Evolutionary conservation across 2,797 vertebrate genomes (phyloP).

Genomic region (Brachyalestes nurse): DNA sequence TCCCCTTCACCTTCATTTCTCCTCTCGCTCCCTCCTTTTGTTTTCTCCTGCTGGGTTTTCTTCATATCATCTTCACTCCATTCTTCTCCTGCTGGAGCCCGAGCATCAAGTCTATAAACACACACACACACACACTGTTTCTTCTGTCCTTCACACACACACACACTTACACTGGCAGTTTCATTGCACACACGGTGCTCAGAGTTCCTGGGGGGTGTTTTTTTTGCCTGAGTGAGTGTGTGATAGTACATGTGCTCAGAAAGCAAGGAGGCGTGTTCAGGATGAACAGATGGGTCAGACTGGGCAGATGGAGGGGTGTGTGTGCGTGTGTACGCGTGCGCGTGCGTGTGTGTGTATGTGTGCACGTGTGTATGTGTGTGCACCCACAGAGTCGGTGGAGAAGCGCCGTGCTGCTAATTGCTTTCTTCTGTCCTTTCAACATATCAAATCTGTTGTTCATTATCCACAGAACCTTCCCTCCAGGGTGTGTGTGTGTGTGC

Average conservation of each 20-base stretch:
- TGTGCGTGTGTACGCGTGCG: slow-evolving; percentile 51
- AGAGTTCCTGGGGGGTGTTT: not conserved
- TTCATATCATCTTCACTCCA: not conserved
- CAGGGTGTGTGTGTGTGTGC: slow-evolving; percentile 51
- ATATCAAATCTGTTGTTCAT: slow-evolving; percentile 69
- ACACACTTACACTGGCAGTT: slow-evolving; percentile 20
- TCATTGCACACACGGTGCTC: slow-evolving; percentile 15
- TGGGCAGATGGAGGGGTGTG: slow-evolving; percentile 65
- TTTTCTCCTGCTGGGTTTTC: not conserved
- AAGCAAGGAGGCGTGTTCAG: slow-evolving; percentile 12
- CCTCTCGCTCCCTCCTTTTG: not conserved
- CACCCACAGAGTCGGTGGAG: slow-evolving; percentile 1
- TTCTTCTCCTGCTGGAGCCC: not conserved
- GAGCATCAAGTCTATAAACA: not conserved
- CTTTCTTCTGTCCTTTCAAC: slow-evolving; percentile 70
- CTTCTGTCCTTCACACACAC: slow-evolving; percentile 24
- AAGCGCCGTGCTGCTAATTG: slow-evolving; percentile 62
- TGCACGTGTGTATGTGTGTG: slow-evolving; percentile 51
- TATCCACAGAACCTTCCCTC: slow-evolving; percentile 62
- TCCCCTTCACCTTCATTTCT: not conserved
- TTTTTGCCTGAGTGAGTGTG: slow-evolving; percentile 7
- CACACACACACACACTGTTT: slow-evolving; percentile 15
- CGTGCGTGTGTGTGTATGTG: slow-evolving; percentile 23
- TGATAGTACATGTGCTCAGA: slow-evolving; percentile 29
- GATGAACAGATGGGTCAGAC: slow-evolving; percentile 65